These are phyloP conservation scores for Danio rerio DNA, from an alignment of 2,113 vertebrate species.

Conservation along the genomic window GRCz12tu NC_133196.1:34255501-34256000, in stretches of 20 bases:
- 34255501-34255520: too few species aligned
- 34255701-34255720: not conserved
- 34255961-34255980: not conserved
- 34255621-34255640: too few species aligned
- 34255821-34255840: constrained; percentile 20
- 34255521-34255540: too few species aligned
- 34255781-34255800: not conserved
- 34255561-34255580: too few species aligned
- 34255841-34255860: constrained; percentile 30
- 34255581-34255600: too few species aligned
- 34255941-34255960: not conserved
- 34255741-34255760: not conserved
- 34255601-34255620: too few species aligned
- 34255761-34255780: not conserved
- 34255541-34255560: too few species aligned
- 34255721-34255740: constrained; percentile 22
- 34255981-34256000: not conserved
- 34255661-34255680: too few species aligned
- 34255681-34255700: too few species aligned
- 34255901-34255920: not conserved
- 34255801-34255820: not conserved
- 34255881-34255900: not conserved
- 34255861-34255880: constrained; percentile 37
- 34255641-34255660: too few species aligned
- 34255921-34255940: not conserved